Evolutionary conservation across 1,140 invertebrate genomes (phyloP).

Genomic region (Scaptomyza graminum): DNA sequence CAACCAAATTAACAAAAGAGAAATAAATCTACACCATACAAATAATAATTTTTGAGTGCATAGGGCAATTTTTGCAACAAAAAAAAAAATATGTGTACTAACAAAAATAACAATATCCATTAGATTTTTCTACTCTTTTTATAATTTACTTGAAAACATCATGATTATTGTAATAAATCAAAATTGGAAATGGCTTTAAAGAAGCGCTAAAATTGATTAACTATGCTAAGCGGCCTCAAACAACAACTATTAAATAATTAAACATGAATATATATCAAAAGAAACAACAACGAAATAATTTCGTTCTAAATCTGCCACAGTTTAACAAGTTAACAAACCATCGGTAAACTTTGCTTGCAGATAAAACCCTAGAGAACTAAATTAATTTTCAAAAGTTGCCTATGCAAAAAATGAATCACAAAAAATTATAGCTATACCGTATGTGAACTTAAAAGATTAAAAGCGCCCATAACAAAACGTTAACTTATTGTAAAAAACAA

Average conservation of each 20-base stretch:
- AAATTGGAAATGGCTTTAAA: constrained; percentile 58
- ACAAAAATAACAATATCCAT: constrained; percentile 65
- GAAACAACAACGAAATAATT: constrained; percentile 46
- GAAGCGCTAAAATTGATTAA: constrained; percentile 61
- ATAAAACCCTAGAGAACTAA: constrained; percentile 58
- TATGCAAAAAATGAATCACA: constrained; percentile 60
- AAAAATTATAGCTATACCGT: constrained; percentile 16
- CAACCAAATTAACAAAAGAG: constrained; percentile 50
- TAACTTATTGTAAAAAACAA: constrained; percentile 74
- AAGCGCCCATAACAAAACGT: constrained; percentile 57
- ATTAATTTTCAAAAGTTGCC: constrained; percentile 66
- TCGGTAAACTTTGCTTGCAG: constrained; percentile 32
- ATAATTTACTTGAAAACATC: constrained; percentile 77
- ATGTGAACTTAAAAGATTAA: constrained; percentile 24
- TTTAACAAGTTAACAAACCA: constrained; percentile 38
- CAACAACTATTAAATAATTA: constrained; percentile 24
- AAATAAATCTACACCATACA: constrained; percentile 37
- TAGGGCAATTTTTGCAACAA: constrained; percentile 78
- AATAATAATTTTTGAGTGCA: constrained; percentile 80
- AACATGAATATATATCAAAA: constrained; percentile 35
- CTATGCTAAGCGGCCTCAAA: constrained; percentile 69
- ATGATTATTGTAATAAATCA: constrained; percentile 62
- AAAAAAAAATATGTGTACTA: constrained; percentile 62
- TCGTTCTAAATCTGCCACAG: constrained; percentile 55
- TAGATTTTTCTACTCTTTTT: constrained; percentile 83